phyloP scores from a whole-genome alignment of 2,113 vertebrate species.

The Zingel zingel region DNA sequence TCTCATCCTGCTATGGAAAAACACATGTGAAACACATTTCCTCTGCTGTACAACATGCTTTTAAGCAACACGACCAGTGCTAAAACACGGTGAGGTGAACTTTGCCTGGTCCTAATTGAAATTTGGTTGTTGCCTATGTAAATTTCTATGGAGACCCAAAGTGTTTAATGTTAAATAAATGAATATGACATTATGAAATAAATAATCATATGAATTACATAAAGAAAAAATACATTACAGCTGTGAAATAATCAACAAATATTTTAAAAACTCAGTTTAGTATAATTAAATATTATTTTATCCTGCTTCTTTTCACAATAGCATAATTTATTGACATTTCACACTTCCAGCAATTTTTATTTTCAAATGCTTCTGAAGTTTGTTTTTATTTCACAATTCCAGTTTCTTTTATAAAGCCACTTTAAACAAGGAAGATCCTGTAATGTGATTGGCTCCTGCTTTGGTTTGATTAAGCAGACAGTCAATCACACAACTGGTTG shows the following conservation, averaged over 20 bases:
- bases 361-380: too few relatives aligned
- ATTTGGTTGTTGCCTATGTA: not conserved
- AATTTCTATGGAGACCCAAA: constrained; percentile 3
- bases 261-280: not conserved
- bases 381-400: not conserved
- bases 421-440: not conserved
- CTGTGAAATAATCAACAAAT: not conserved
- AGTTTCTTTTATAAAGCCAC: not conserved
- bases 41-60: constrained; percentile 2
- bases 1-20: constrained; percentile 40
- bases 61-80: constrained; percentile 8
- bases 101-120: not conserved
- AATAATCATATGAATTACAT: not conserved
- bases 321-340: not conserved
- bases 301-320: constrained; percentile 4
- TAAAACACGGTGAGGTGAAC: constrained; percentile 31
- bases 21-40: constrained; percentile 32
- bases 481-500: not conserved
- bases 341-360: not conserved
- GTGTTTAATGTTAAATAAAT: constrained; percentile 5
- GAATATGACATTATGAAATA: not conserved
- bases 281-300: not conserved
- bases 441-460: constrained; percentile 6
- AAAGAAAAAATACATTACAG: not conserved
- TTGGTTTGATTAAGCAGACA: not conserved